Percentiles rank a stretch among this genome's conserved stretches.
Evolutionary conservation across 2,113 vertebrate genomes (phyloP).

Genomic region (Chlorodrepanis virens): DNA sequence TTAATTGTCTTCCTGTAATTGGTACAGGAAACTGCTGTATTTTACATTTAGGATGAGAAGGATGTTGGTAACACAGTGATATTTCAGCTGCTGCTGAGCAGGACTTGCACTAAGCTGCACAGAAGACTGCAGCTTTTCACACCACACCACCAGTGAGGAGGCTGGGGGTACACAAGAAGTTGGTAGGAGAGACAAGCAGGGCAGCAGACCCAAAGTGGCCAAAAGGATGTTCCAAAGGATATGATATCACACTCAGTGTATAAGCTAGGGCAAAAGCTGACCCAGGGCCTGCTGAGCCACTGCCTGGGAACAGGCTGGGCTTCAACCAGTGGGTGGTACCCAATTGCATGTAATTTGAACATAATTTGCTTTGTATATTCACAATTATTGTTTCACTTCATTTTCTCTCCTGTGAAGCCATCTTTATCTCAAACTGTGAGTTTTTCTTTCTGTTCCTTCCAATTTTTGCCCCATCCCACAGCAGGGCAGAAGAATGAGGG

Average conservation of each 20-base stretch:
- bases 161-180: neutral
- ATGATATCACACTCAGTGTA: neutral
- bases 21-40: neutral
- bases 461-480: rapidly evolving
- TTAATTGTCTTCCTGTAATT: neutral
- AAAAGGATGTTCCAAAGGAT: neutral
- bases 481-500: rapidly evolving
- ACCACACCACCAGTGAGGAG: neutral
- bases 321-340: neutral
- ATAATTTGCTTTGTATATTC: neutral
- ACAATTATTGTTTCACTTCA: neutral
- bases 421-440: neutral
- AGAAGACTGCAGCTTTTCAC: neutral
- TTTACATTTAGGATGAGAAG: neutral
- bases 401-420: neutral
- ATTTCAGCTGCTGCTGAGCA: neutral
- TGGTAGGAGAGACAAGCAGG: neutral
- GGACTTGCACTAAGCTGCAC: neutral
- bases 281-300: neutral
- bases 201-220: neutral
- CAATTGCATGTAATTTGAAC: neutral
- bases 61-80: neutral
- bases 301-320: rapidly evolving
- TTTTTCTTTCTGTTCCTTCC: neutral
- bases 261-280: neutral